Percentiles rank a stretch among this genome's conserved stretches.
phyloP scores from a whole-genome alignment of 2,797 vertebrate genomes.

The Sardinella longiceps region DNA sequence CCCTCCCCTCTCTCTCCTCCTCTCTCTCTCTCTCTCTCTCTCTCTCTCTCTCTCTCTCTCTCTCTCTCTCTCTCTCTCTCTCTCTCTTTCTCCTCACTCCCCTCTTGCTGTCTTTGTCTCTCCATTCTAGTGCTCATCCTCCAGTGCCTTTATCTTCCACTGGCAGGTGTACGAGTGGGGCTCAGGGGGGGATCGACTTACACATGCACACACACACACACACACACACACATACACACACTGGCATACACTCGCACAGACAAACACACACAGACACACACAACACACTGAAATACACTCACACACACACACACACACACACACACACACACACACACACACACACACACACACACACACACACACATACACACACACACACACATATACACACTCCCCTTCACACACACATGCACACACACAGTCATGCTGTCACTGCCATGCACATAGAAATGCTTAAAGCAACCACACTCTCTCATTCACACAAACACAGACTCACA shows the following conservation, averaged over 20 bases:
- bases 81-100: constrained; percentile 51
- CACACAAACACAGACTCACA: not conserved
- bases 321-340: not conserved
- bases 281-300: not conserved
- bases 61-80: constrained; percentile 58
- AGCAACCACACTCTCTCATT: not conserved
- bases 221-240: not conserved
- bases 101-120: constrained; percentile 58
- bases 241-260: not conserved
- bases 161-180: constrained; percentile 67
- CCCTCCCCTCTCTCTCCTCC: constrained; percentile 54
- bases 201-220: constrained; percentile 13
- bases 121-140: constrained; percentile 66
- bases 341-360: not conserved
- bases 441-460: not conserved
- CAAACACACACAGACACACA: constrained; percentile 11
- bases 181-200: constrained; percentile 48
- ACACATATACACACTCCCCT: too few species aligned
- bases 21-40: constrained; percentile 51
- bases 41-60: constrained; percentile 59
- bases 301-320: not conserved
- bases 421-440: not conserved
- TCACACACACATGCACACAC: not conserved
- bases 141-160: constrained; percentile 69
- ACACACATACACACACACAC: not conserved